Percentiles rank a stretch among this genome's conserved stretches.
phyloP scores from a whole-genome alignment of 2,797 vertebrate genomes.

The Pipistrellus pipistrellus region DNA sequence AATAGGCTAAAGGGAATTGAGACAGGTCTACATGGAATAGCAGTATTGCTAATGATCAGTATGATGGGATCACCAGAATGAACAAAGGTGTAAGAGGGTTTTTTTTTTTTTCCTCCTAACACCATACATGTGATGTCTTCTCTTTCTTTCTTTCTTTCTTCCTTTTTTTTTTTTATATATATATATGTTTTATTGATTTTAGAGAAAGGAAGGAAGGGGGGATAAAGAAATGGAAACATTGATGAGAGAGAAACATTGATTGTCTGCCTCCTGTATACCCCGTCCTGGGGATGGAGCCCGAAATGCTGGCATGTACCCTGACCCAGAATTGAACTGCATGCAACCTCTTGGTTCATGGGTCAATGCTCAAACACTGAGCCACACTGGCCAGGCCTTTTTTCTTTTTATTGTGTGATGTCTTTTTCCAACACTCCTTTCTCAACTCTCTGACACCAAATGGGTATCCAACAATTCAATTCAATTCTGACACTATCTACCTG shows the following conservation, averaged over 20 bases:
- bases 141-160: background rate
- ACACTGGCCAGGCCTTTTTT: background rate
- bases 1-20: background rate
- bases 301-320: too few relatives aligned
- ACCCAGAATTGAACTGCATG: too few relatives aligned
- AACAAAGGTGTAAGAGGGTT: background rate
- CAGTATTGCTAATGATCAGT: background rate
- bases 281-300: too few relatives aligned
- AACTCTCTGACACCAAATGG: background rate
- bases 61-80: background rate
- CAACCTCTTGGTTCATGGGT: too few relatives aligned
- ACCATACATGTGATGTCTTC: background rate
- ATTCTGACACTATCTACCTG: background rate
- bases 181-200: too few relatives aligned
- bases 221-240: too few relatives aligned
- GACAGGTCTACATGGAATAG: background rate
- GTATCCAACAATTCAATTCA: background rate
- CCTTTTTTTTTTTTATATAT: background rate
- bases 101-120: slow-evolving; percentile 13
- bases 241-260: too few relatives aligned
- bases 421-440: slow-evolving; percentile 27
- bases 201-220: too few relatives aligned
- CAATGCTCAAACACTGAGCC: too few relatives aligned
- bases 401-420: background rate
- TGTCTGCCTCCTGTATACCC: too few relatives aligned